phyloP scores from a whole-genome alignment of 2,797 vertebrate genomes.

The Acrocephalus scirpaceus region DNA sequence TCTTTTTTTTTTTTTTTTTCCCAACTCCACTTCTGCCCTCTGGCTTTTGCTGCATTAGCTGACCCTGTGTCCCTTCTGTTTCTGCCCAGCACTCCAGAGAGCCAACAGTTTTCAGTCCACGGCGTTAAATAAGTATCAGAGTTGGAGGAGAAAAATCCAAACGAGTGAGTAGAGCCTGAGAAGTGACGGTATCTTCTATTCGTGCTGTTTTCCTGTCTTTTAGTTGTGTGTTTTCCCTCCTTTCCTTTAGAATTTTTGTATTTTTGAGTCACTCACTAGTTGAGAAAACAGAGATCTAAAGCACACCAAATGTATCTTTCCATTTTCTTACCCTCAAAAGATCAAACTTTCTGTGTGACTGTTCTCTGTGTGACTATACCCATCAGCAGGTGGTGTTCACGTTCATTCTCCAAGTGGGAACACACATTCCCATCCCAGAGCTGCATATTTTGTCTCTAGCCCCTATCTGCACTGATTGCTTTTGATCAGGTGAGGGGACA shows the following conservation, averaged over 20 bases:
- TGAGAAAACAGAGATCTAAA: neutral
- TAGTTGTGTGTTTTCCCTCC: neutral
- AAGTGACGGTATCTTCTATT: neutral
- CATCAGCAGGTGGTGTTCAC: neutral
- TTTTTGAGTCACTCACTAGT: neutral
- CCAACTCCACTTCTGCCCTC: fast-evolving
- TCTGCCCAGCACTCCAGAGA: constrained; percentile 63
- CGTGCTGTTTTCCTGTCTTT: neutral
- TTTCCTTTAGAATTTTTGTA: neutral
- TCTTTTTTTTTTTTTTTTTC: too few relatives aligned
- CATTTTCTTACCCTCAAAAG: neutral
- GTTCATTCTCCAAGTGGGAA: neutral
- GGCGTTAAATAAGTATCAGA: constrained; percentile 62
- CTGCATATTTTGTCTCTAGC: neutral
- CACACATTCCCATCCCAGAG: neutral
- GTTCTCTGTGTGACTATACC: neutral
- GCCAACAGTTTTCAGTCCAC: constrained; percentile 67
- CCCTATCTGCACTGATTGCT: neutral
- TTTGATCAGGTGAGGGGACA: neutral
- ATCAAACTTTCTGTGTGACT: neutral
- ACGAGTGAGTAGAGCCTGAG: constrained; percentile 69
- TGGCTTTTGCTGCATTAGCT: neutral
- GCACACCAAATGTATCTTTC: neutral
- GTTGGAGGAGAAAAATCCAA: constrained; percentile 77
- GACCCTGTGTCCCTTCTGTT: neutral